These are phyloP conservation scores for Eclectus roratus DNA, from an alignment of 2,113 vertebrate genomes.

Conservation along the genomic window DNA sequence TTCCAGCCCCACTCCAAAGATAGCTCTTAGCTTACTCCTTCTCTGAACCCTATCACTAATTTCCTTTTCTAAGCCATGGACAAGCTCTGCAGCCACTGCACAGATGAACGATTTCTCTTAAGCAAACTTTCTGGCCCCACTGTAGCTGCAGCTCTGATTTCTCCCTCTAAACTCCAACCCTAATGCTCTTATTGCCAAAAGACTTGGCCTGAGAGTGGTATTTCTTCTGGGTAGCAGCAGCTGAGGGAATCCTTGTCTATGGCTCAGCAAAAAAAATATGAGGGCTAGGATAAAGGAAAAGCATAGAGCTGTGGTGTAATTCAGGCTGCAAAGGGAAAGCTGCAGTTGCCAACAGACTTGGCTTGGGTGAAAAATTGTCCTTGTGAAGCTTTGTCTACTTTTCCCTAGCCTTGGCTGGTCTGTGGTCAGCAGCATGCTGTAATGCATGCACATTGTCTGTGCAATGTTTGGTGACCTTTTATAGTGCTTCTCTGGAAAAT, in stretches of 20 bases:
- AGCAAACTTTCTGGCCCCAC: neutral
- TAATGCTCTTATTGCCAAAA: neutral
- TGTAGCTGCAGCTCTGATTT: neutral
- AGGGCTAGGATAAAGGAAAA: neutral
- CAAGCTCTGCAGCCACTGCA: neutral
- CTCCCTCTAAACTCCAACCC: neutral
- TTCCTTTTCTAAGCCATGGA: neutral
- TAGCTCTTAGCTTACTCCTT: neutral
- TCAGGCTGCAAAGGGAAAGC: neutral
- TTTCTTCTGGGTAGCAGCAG: neutral
- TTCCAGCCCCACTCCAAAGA: neutral
- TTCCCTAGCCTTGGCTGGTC: neutral
- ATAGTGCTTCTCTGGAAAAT: neutral
- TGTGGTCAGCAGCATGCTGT: neutral
- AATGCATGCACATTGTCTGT: neutral
- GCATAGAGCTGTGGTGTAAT: neutral
- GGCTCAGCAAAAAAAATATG: neutral
- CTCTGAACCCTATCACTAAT: neutral
- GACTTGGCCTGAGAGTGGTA: neutral
- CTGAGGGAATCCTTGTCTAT: neutral
- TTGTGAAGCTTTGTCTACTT: neutral
- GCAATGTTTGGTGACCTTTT: neutral
- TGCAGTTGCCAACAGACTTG: neutral
- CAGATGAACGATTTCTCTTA: neutral
- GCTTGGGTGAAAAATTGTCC: neutral